Evolutionary conservation across 2,797 vertebrate genomes (phyloP), one percentile per base, ranked within the genome.

Genomic region (Melanotaenia maccullochi): DNA sequence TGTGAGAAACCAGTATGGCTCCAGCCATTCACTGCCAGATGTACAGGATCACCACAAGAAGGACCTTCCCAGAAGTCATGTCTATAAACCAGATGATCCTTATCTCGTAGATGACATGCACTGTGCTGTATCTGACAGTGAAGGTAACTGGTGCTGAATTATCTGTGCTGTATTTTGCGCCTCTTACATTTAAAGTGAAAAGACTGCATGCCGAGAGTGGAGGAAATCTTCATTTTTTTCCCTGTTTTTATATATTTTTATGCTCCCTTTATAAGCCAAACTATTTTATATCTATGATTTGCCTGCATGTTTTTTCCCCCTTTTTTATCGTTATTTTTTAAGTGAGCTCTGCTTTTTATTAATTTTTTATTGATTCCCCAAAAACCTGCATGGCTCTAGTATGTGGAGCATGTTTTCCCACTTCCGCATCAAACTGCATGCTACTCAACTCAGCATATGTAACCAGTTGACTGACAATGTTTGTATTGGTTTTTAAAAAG

Each of bases 71-170:
- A 97, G 96, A 92, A 97, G 96, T 94, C 97, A 98, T 89, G 91
- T 96, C 22, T 97, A 98, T 93, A 98, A 99, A 92, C 97, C 96
- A 49, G 98, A 99, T 78, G 98, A 99, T 86, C 95, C 96, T 82
- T 99, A 99, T 93, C 93, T 97, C 80, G 95, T 98, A 89, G 98
- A 99, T 73, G 98, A 99, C 93, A 94, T 97, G 93, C 97, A 99
- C 87, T 98, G 97, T 93, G 98, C 99, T 89, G 98, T 99, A 88
- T 99, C 98, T 55, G 98, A 99, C 95, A 99, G 98, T 20, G 98
- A 99, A 99, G 98, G 98, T 99, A 99, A 99, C 92, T 96, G 93
- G 81, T 98, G 97, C 95, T 97, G 94, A 98, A 88, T 90, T 64
- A 70, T 84, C 81, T 87, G 38, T 86, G 69, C 76, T 90, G 76